Evolutionary conservation across 2,113 vertebrate genomes (phyloP).

Genomic region (Sialia sialis): DNA sequence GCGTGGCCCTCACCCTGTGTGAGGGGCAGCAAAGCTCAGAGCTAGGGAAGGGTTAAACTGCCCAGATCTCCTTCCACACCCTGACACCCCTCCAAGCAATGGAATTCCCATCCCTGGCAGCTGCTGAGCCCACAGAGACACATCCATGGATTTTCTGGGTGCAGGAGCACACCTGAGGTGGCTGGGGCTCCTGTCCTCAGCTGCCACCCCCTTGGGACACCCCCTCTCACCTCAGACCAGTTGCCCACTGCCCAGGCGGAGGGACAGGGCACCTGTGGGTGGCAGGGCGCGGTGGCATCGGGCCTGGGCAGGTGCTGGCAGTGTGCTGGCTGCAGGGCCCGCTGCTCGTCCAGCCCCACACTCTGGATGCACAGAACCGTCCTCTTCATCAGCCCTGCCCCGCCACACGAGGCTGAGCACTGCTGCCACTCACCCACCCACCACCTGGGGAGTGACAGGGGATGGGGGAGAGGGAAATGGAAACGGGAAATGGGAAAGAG

Average conservation of each 20-base stretch:
- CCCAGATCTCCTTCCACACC: accelerated
- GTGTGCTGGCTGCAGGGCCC: constrained; percentile 70
- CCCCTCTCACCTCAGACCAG: constrained; percentile 85
- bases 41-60: neutral
- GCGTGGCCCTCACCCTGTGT: neutral
- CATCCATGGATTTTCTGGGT: accelerated
- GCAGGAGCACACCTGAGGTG: neutral
- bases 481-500: no score
- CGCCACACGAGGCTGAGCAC: constrained; percentile 84
- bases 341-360: constrained; percentile 83
- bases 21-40: no score
- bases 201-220: neutral
- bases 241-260: constrained; percentile 81
- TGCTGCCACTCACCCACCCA: constrained; percentile 89
- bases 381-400: constrained; percentile 72
- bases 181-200: neutral
- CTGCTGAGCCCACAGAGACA: neutral
- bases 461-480: no score
- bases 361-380: constrained; percentile 86
- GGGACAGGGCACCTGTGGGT: constrained; percentile 79
- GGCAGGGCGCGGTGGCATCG: constrained; percentile 69
- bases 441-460: constrained; percentile 77
- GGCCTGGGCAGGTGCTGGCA: constrained; percentile 83
- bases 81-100: accelerated
- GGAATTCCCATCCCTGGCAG: accelerated